Conservation (phyloP, 2,888 invertebrate species). For the Pogonocherus hispidulus region DNA sequence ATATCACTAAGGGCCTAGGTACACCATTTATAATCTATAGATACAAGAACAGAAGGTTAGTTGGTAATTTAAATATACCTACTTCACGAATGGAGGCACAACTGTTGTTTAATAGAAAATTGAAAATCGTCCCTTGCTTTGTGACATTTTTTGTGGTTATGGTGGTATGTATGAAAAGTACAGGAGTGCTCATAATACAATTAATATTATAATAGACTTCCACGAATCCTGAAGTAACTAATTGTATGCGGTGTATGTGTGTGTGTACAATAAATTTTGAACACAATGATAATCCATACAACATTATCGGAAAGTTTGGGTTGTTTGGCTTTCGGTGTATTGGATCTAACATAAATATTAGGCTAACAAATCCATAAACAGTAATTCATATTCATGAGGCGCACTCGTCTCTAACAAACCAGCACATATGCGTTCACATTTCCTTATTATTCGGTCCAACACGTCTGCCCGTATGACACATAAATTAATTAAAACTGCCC, state of each 20-base stretch:
- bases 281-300: neutral
- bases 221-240: neutral
- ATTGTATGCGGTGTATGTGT: neutral
- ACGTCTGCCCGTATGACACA: constrained; percentile 8
- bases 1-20: no score
- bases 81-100: no score
- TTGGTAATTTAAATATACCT: no score
- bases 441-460: neutral
- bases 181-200: neutral
- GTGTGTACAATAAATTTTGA: neutral
- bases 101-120: no score
- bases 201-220: neutral
- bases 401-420: neutral
- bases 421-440: neutral
- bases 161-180: no score
- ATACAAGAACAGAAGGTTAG: no score
- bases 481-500: constrained; percentile 17
- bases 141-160: no score
- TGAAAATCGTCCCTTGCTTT: no score
- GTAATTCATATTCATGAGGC: neutral
- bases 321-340: neutral
- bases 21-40: no score
- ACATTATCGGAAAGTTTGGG: constrained; percentile 1
- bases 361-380: constrained; percentile 10
- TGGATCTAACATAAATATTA: neutral